phyloP scores from a whole-genome alignment of 1,140 invertebrate species.

The Gonatopus flavifemur region DNA sequence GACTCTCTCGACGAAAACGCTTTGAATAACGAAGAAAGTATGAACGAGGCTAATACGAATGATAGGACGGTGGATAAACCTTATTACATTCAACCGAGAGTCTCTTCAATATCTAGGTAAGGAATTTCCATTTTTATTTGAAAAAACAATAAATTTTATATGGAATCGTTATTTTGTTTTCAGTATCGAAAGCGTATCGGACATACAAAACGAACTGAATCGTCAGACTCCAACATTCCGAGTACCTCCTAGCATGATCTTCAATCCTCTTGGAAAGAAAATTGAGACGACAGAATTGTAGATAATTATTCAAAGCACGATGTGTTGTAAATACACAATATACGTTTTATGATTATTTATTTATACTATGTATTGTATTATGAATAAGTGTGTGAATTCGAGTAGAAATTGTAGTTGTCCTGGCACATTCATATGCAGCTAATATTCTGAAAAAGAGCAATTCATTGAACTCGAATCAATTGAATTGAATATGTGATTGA shows the following conservation, averaged over 20 bases:
- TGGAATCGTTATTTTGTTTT: slow-evolving; percentile 21
- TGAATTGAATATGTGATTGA: too few relatives aligned
- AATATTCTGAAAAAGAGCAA: too few relatives aligned
- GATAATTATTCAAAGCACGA: too few relatives aligned
- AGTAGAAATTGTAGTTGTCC: too few relatives aligned
- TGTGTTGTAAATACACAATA: too few relatives aligned
- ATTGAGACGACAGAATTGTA: slow-evolving; percentile 84
- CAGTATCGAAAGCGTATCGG: slow-evolving; percentile 45
- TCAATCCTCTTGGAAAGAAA: slow-evolving; percentile 70
- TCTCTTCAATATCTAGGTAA: slow-evolving; percentile 53
- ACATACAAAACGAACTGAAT: slow-evolving; percentile 53
- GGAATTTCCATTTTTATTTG: neutral
- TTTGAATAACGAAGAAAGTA: slow-evolving; percentile 65
- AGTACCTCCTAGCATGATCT: slow-evolving; percentile 56
- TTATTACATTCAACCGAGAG: slow-evolving; percentile 65
- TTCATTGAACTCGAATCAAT: too few relatives aligned
- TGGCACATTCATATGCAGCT: too few relatives aligned
- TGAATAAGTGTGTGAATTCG: too few relatives aligned
- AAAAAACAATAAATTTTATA: slow-evolving; percentile 1
- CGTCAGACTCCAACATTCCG: slow-evolving; percentile 56
- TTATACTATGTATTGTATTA: slow-evolving; percentile 1
- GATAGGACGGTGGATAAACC: slow-evolving; percentile 62
- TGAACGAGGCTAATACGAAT: slow-evolving; percentile 61
- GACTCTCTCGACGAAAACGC: slow-evolving; percentile 89
- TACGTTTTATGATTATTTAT: too few relatives aligned